Conservation (phyloP, 2,113 vertebrate species). For the Daboia siamensis region DNA sequence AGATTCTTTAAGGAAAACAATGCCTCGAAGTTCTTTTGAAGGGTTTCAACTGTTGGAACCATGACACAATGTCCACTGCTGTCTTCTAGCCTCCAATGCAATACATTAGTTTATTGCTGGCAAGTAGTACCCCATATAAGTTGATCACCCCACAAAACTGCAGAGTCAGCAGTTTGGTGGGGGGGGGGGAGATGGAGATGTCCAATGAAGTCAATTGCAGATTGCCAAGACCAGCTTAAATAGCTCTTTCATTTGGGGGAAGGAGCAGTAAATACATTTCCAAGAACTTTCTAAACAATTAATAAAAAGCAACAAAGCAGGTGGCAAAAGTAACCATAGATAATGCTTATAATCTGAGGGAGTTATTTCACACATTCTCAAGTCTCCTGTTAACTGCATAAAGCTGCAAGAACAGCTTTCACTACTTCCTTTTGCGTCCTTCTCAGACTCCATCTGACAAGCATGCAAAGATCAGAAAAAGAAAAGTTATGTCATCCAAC, state of each 20-base stretch:
- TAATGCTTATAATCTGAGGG: not conserved
- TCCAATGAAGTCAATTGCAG: not conserved
- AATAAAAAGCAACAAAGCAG: not conserved
- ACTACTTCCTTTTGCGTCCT: not conserved
- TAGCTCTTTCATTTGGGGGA: not conserved
- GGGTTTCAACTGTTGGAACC: too few relatives aligned
- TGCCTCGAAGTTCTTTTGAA: too few relatives aligned
- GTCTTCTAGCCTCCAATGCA: not conserved
- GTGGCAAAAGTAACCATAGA: not conserved
- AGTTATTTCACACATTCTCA: rapidly evolving
- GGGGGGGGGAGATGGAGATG: rapidly evolving
- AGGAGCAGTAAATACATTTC: not conserved
- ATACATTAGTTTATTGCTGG: not conserved
- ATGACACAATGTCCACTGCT: not conserved
- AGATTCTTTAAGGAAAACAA: too few relatives aligned
- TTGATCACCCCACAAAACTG: not conserved
- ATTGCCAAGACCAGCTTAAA: not conserved
- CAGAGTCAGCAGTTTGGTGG: not conserved
- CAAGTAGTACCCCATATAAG: not conserved
- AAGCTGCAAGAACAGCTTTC: too few relatives aligned
- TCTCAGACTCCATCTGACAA: not conserved
- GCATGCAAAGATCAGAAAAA: not conserved
- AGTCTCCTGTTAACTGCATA: not conserved
- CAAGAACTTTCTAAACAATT: not conserved
- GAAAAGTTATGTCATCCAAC: not conserved